phyloP scores from a whole-genome alignment of 2,888 invertebrate genomes.

The Spatulosminthurus flaviceps region DNA sequence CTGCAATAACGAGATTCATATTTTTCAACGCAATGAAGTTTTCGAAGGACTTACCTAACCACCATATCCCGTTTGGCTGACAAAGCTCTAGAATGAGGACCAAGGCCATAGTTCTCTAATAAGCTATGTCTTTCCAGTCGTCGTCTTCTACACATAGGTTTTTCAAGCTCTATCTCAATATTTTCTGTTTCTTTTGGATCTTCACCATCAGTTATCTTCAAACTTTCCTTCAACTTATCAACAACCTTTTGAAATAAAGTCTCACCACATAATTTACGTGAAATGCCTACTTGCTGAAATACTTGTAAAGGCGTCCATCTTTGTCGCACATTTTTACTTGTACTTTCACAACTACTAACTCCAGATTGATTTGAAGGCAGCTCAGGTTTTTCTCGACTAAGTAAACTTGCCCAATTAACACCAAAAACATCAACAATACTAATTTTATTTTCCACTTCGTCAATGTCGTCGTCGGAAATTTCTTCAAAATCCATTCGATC shows the following conservation, averaged over 20 bases:
- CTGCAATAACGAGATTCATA: too few relatives aligned
- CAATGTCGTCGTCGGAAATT: constrained; percentile 88
- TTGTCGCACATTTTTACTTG: constrained; percentile 71
- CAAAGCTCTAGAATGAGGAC: constrained; percentile 79
- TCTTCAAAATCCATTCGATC: constrained; percentile 85
- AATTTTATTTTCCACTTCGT: constrained; percentile 77
- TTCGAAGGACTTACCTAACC: constrained; percentile 67
- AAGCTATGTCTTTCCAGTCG: constrained; percentile 52
- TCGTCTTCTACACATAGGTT: constrained; percentile 48
- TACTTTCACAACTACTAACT: constrained; percentile 71
- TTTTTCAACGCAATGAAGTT: too few relatives aligned
- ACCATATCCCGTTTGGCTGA: constrained; percentile 83
- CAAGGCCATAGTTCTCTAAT: constrained; percentile 68
- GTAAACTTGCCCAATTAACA: constrained; percentile 93
- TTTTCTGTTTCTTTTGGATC: constrained; percentile 50
- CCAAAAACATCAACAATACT: constrained; percentile 89
- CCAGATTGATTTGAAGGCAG: constrained; percentile 68
- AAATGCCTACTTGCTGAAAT: constrained; percentile 82
- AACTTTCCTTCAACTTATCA: constrained; percentile 55
- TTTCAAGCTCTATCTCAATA: constrained; percentile 64
- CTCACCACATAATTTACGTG: constrained; percentile 79
- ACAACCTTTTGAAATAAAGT: constrained; percentile 69
- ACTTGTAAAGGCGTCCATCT: constrained; percentile 77
- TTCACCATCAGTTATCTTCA: constrained; percentile 44
- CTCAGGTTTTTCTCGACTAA: constrained; percentile 75